Percentiles rank a stretch among this genome's conserved stretches.
Conservation (phyloP, 2,113 vertebrate species). For the Ctenomys sociabilis region DNA sequence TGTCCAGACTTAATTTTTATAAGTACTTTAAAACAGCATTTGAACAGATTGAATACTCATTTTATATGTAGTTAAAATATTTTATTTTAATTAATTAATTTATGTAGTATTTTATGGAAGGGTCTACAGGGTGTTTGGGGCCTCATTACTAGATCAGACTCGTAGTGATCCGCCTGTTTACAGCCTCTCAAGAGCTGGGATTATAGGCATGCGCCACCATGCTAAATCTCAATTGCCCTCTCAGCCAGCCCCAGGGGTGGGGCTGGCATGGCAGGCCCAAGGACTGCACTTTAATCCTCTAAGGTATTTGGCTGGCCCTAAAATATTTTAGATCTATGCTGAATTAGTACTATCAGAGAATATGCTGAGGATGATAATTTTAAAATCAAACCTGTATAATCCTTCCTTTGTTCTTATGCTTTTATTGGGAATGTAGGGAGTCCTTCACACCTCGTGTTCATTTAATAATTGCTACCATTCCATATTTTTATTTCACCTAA, state of each 20-base stretch:
- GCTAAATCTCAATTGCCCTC: no score
- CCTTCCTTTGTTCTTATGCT: neutral
- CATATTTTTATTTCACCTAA: neutral
- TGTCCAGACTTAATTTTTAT: neutral
- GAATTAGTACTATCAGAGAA: neutral
- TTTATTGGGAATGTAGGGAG: conserved; percentile 15
- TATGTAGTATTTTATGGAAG: no score
- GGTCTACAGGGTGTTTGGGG: no score
- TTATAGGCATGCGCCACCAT: no score
- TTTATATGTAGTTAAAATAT: neutral
- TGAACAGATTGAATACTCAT: neutral
- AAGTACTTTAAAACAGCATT: neutral
- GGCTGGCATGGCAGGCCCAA: no score
- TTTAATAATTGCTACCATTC: neutral
- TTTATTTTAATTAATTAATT: no score
- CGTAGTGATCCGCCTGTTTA: no score
- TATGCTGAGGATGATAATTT: neutral
- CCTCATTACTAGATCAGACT: no score
- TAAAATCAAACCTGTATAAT: neutral
- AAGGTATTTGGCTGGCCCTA: no score
- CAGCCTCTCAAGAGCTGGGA: no score
- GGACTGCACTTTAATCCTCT: no score
- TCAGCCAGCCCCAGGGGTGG: no score
- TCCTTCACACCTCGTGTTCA: neutral
- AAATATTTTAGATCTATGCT: neutral